These are phyloP conservation scores for Tinamus guttatus DNA, from an alignment of 2,113 vertebrate genomes.

Conservation along the genomic window DNA sequence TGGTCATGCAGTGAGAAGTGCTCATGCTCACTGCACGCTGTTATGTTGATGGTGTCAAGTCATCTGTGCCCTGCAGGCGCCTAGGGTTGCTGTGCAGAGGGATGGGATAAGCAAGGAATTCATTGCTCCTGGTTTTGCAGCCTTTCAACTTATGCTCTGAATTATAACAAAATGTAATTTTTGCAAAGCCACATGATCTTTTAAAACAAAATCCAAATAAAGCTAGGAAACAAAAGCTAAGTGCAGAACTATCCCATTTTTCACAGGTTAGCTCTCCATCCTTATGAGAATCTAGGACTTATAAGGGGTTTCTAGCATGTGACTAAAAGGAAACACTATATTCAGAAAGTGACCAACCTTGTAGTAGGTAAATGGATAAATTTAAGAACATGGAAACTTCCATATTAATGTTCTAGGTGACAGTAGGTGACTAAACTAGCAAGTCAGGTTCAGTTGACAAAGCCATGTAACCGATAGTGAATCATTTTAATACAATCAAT, in stretches of 20 bases:
- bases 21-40: neutral
- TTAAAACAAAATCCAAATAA: neutral
- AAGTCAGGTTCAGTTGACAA: neutral
- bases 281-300: neutral
- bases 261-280: neutral
- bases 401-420: neutral
- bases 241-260: neutral
- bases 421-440: neutral
- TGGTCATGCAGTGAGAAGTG: neutral
- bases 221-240: neutral
- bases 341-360: neutral
- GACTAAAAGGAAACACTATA: neutral
- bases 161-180: neutral
- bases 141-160: neutral
- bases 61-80: conserved; percentile 27
- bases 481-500: neutral
- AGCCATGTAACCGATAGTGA: neutral
- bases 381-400: neutral
- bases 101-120: neutral
- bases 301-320: neutral
- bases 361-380: neutral
- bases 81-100: neutral
- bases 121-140: neutral
- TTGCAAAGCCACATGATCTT: neutral
- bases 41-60: conserved; percentile 1